Base-by-base conservation (phyloP, 2,888 invertebrate genomes). In the Orchesella flavescens region DNA sequence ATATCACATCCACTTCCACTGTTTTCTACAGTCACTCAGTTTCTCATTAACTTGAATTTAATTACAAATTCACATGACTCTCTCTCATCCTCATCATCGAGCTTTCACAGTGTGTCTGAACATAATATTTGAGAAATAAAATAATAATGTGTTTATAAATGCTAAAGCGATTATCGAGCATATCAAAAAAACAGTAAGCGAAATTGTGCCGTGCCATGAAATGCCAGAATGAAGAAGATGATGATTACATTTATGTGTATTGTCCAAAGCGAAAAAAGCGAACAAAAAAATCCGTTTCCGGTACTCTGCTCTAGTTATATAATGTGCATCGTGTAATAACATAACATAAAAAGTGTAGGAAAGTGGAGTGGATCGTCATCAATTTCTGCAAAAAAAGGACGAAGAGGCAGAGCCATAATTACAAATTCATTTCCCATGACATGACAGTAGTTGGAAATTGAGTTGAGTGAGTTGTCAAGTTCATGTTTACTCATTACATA, bases 241-340 rank as follows among this genome's bases (percentile, higher is more conserved):
- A 34, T 4, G 34, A 34, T 34, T 34, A 34, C 34, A 34, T 34
- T 34, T 34, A n/a, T n/a, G n/a, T n/a, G 34, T 7, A 34, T 34
- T 34, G 34, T 34, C 34, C 34, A 34, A n/a, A n/a, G n/a, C n/a
- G n/a, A n/a, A n/a, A n/a, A n/a, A n/a, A 63, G 63, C 24, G 66
- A 17, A 63, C 24, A 63, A 63, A 59, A n/a, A 59, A 63, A 63
- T 12, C 9, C 3, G 49, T 61, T 77, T 77, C 69, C 77, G 75
- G 75, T 76, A 57, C 53, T 77, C 44, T n/a, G n/a, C 15, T 69
- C 17, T 21, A 69, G 3, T 46, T 17, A 23, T 61, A 7, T 61
- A n/a, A n/a, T 34, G 34, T 34, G 34, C 7, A n/a, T n/a, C n/a
- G n/a, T 34, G 34, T 7, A 34, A 7, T 34, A 34, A 34, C 7